Evolutionary conservation across 2,888 invertebrate genomes (phyloP), one percentile per base, ranked within the genome.

Genomic region (Scaptomyza reducta): DNA sequence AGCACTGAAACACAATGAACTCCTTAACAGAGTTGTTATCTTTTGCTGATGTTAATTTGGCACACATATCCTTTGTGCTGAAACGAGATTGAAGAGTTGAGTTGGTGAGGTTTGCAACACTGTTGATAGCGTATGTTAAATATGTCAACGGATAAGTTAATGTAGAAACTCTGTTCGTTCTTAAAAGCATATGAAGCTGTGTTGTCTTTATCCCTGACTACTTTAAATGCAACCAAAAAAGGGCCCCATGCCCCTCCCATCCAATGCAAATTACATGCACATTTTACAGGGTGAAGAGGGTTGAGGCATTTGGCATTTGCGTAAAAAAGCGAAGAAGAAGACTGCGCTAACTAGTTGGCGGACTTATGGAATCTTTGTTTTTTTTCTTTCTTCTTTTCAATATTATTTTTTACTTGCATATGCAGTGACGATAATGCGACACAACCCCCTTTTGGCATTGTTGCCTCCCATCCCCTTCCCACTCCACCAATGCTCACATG

Each of bases 101-200:
- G 9, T 13, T 7, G 27, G 27, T 5, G 16, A 13, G 42, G 1
- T n/a, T 14, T 2, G 31, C 18, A 33, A 25, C 25, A 3, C 35
- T 50, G 59, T 55, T 55, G 33, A 46, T 46, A 27, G 46, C 46
- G 46, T 27, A 57, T 50, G 60, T 49, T 53, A 38, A 58, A 38
- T 27, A 58, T 18, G 65, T 51, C 63, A 55, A 40, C 54, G 75
- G 77, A 80, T 78, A 85, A 80, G 86, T 83, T 85, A 85, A 86
- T 83, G 86, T 83, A 71, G 38, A 83, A 80, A 71, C 72, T 83
- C 83, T 85, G 83, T 83, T 76, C 86, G 63, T 16, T 74, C 69
- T 78, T 70, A 78, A 78, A 74, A 86, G 84, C 80, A 76, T 80
- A 67, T 70, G 78, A 78, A 70, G 47, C 78, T 61, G 72, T 78